phyloP scores from a whole-genome alignment of 2,888 invertebrate species.

The Calameuta pallipes region DNA sequence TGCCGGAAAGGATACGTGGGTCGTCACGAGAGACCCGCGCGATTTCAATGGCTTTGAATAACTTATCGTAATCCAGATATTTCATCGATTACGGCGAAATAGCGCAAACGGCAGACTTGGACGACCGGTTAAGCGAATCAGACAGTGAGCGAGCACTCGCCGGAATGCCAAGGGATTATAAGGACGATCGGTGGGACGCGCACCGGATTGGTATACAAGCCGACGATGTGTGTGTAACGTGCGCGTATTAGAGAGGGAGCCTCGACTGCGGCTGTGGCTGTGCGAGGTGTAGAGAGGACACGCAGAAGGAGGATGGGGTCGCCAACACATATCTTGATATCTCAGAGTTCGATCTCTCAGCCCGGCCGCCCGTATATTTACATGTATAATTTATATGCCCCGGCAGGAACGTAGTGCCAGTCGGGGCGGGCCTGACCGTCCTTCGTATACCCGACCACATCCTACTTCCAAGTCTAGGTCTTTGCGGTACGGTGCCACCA shows the following conservation, averaged over 20 bases:
- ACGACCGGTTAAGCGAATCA: neutral
- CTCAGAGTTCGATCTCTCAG: slow-evolving; percentile 55
- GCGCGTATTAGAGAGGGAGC: neutral
- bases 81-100: neutral
- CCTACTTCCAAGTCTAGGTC: neutral
- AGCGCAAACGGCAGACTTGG: neutral
- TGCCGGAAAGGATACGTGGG: neutral
- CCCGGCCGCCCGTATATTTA: slow-evolving; percentile 58
- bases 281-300: slow-evolving; percentile 5
- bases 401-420: slow-evolving; percentile 38
- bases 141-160: neutral
- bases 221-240: neutral
- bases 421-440: slow-evolving; percentile 31
- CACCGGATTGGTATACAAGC: neutral
- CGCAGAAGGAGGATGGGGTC: slow-evolving; percentile 25
- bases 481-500: neutral
- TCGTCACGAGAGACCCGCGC: neutral
- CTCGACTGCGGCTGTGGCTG: neutral
- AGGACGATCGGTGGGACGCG: neutral
- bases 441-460: slow-evolving; percentile 11
- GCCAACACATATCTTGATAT: slow-evolving; percentile 60
- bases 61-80: neutral
- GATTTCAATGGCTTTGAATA: neutral
- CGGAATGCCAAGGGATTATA: neutral
- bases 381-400: slow-evolving; percentile 64